Evolutionary conservation across 1,140 invertebrate genomes (phyloP).

Genomic region (Brachionus manjavacas): DNA sequence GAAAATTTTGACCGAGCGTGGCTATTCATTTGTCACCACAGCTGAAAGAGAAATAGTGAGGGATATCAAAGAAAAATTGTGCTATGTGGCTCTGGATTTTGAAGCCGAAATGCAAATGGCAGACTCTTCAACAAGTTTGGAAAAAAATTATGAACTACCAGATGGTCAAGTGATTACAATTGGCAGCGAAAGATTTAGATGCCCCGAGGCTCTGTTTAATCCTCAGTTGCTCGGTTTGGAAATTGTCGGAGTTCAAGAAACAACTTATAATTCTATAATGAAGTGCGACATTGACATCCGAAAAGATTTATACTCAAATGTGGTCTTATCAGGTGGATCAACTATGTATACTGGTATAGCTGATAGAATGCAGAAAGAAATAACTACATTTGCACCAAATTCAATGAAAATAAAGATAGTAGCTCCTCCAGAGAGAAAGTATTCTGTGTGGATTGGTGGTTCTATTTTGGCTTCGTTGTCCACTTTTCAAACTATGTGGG

Average conservation of each 20-base stretch:
- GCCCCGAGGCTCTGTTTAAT: conserved; percentile 87
- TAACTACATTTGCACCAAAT: conserved; percentile 59
- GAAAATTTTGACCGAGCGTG: conserved; percentile 64
- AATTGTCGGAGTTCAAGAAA: conserved; percentile 55
- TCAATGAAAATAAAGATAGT: conserved; percentile 59
- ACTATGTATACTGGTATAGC: conserved; percentile 62
- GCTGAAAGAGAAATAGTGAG: conserved; percentile 84
- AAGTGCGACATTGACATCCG: conserved; percentile 59
- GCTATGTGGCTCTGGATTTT: conserved; percentile 51
- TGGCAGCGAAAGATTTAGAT: conserved; percentile 57
- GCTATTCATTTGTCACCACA: conserved; percentile 43
- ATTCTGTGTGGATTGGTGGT: conserved; percentile 57
- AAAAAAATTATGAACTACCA: conserved; percentile 87
- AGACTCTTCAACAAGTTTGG: conserved; percentile 78
- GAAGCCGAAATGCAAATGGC: conserved; percentile 92
- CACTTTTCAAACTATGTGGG: conserved; percentile 67
- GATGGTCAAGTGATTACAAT: conserved; percentile 69
- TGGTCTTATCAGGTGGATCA: conserved; percentile 60
- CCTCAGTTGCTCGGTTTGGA: conserved; percentile 56
- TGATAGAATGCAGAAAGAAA: conserved; percentile 60
- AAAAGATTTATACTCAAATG: conserved; percentile 59
- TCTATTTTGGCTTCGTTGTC: conserved; percentile 61
- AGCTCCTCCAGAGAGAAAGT: conserved; percentile 59
- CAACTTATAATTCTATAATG: conserved; percentile 58
- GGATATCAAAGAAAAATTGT: conserved; percentile 70